phyloP scores from a whole-genome alignment of 2,888 invertebrate genomes.

The Vandiemenella viatica region DNA sequence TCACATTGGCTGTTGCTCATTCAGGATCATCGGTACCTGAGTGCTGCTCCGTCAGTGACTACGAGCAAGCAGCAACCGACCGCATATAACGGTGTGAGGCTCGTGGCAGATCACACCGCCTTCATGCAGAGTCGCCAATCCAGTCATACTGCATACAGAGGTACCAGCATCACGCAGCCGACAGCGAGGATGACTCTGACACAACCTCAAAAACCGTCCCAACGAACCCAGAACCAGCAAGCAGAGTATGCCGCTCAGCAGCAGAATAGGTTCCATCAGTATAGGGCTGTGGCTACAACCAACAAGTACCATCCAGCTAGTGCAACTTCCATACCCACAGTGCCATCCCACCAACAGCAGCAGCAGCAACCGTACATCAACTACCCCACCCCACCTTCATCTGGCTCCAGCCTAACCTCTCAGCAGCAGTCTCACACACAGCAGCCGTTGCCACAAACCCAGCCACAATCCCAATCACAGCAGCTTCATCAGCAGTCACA shows the following conservation, averaged over 20 bases:
- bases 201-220: not conserved
- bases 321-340: not conserved
- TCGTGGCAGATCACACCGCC: no score
- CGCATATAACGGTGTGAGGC: no score
- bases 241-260: slow-evolving; percentile 4
- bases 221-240: slow-evolving; percentile 9
- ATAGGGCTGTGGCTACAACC: no score
- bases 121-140: no score
- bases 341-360: slow-evolving; percentile 4
- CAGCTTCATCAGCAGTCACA: not conserved
- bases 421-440: slow-evolving; percentile 1
- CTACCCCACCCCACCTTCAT: not conserved
- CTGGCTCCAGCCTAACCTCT: not conserved
- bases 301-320: no score
- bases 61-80: no score
- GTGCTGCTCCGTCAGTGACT: no score
- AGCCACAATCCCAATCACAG: not conserved
- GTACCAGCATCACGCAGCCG: no score
- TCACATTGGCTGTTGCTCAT: no score
- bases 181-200: no score
- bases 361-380: not conserved
- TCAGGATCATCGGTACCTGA: no score
- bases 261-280: not conserved
- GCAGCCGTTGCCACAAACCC: not conserved
- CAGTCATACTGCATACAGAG: no score